phyloP scores from a whole-genome alignment of 2,797 vertebrate genomes.

The Tadarida brasiliensis region DNA sequence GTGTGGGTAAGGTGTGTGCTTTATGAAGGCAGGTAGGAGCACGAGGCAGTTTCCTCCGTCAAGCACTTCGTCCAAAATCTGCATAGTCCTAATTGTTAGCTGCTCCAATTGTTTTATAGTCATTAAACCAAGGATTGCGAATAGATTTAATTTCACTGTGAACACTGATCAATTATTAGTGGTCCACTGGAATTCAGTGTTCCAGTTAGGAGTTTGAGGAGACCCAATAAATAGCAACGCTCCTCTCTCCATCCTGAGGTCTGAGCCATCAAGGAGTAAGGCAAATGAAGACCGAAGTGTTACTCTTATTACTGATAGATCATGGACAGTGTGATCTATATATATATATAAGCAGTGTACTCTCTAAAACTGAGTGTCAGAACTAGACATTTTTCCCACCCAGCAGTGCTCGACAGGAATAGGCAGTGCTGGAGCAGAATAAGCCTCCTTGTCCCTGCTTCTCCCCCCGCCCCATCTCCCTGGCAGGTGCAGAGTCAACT shows the following conservation, averaged over 20 bases:
- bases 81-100: background rate
- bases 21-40: background rate
- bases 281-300: background rate
- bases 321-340: background rate
- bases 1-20: background rate
- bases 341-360: background rate
- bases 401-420: background rate
- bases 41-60: background rate
- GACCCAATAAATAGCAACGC: background rate
- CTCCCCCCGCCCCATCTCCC: too few relatives aligned
- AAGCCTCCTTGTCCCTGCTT: background rate
- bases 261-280: background rate
- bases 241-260: background rate
- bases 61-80: background rate
- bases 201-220: background rate
- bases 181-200: background rate
- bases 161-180: background rate
- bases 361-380: background rate
- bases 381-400: background rate
- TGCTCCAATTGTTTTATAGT: background rate
- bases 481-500: background rate
- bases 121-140: background rate
- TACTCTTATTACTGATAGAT: background rate
- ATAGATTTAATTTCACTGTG: background rate
- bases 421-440: background rate